These are phyloP conservation scores for Nephrotoma flavescens DNA, from an alignment of 2,888 invertebrate genomes.

Conservation along the genomic window DNA sequence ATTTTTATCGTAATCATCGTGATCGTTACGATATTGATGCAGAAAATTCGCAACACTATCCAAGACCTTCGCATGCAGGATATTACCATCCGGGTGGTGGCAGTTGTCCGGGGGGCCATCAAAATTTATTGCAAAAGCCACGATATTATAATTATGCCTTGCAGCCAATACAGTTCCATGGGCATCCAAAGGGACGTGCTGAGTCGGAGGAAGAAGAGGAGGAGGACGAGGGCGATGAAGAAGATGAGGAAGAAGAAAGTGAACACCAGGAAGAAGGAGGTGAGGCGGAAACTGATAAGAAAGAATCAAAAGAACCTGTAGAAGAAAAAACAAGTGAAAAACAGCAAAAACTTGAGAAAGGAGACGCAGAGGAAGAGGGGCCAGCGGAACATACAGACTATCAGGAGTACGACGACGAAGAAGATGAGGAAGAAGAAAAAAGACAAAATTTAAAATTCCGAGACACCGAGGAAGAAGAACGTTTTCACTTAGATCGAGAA, in stretches of 20 bases:
- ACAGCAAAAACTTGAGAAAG: not conserved
- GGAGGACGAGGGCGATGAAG: not conserved
- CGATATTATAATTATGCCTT: not conserved
- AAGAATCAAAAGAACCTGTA: not conserved
- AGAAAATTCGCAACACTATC: not conserved
- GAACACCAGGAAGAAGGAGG: constrained; percentile 5
- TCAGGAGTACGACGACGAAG: not conserved
- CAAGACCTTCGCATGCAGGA: not conserved
- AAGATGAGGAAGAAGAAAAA: constrained; percentile 4
- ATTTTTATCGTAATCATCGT: not conserved
- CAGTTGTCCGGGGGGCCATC: not conserved
- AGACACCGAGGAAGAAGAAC: not conserved
- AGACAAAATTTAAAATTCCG: not conserved
- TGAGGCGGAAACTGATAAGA: not conserved
- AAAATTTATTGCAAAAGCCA: not conserved
- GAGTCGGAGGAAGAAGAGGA: not conserved
- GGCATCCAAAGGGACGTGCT: not conserved
- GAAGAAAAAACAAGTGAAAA: not conserved
- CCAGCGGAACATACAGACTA: not conserved
- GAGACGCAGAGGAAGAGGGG: too few relatives aligned
- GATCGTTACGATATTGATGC: not conserved
- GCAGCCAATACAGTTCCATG: not conserved
- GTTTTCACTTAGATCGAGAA: not conserved
- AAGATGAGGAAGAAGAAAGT: constrained; percentile 4
- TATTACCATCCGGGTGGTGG: not conserved